Base-by-base conservation (phyloP, 2,797 vertebrate species). In the Chiroxiphia lanceolata region DNA sequence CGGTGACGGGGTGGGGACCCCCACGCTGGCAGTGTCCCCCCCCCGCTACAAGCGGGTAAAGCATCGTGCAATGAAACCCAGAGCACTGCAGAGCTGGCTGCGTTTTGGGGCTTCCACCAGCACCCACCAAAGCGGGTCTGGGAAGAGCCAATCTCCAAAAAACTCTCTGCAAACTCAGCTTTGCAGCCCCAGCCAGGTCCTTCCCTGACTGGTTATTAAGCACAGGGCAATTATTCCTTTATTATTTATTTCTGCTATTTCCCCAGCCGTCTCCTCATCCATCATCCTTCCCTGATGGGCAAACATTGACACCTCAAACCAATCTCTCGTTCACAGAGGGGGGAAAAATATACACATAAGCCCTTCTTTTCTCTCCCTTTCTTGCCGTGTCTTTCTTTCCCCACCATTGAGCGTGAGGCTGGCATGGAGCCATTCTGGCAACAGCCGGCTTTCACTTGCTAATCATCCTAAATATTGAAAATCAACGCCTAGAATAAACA, bases 401-500 rank as follows among this genome's bases (percentile, higher is more conserved):
- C 65, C 53, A 93, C 88, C 96, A 96, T 96, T 97, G 96, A 97
- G 93, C 33, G 47, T 3, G 23, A 81, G 64, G 86, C 89, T 97
- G 97, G 97, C 98, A 71, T 3, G 7, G 56, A 95, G 94, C 97
- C 97, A 95, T 95, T 77, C 59, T 48, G 89, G 96, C 96, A 97
- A 97, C 93, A 93, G 61, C 86, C 78, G 56, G 95, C 98, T 97
- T 98, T 98, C 97, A 98, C 97, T 98, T 98, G 98, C 98, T 98
- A 98, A 98, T 98, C 97, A 98, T 98, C 97, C 97, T 97, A 98
- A 98, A 98, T 98, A 98, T 98, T 98, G 97, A 97, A 97, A 97
- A 97, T 97, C 96, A 96, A 96, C 87, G 54, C 95, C 93, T 80
- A 97, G 96, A 97, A 96, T 97, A 97, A 96, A 65, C 96, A 98